Evolutionary conservation across 64 coral and sea anemone genomes (phyloP).

Genomic region (Stichodactyla mertensii): DNA sequence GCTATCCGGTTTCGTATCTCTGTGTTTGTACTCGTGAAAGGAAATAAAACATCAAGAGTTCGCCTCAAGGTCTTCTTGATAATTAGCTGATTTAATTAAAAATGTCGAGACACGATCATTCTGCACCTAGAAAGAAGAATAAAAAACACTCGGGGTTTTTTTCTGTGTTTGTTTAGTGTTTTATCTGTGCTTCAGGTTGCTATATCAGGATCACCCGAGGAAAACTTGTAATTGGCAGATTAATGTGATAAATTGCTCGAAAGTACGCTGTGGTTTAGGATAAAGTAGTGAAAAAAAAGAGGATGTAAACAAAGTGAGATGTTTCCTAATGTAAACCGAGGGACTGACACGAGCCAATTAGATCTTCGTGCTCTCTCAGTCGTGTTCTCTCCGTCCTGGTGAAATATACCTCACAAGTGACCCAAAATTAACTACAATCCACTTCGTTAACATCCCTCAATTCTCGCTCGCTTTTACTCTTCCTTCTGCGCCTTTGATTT

Average conservation of each 20-base stretch:
- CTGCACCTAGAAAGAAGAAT: not conserved
- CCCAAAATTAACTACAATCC: not conserved
- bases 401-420: too few relatives aligned
- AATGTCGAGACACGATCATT: not conserved
- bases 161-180: not conserved
- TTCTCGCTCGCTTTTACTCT: not conserved
- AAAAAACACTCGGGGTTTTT: not conserved
- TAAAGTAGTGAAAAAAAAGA: not conserved
- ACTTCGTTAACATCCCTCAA: not conserved
- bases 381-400: too few relatives aligned
- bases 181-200: not conserved
- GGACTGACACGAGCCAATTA: not conserved
- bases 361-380: not conserved
- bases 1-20: not conserved
- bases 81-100: conserved; percentile 2
- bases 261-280: not conserved
- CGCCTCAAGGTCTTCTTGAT: not conserved
- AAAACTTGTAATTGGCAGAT: not conserved
- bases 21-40: not conserved
- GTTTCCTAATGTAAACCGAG: not conserved
- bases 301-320: not conserved
- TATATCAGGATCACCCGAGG: not conserved
- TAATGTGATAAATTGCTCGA: not conserved
- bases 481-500: not conserved
- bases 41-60: not conserved